Evolutionary conservation across 2,113 vertebrate genomes (phyloP), one percentile per base, ranked within the genome.

Genomic region (Neolamprologus ventralis): DNA sequence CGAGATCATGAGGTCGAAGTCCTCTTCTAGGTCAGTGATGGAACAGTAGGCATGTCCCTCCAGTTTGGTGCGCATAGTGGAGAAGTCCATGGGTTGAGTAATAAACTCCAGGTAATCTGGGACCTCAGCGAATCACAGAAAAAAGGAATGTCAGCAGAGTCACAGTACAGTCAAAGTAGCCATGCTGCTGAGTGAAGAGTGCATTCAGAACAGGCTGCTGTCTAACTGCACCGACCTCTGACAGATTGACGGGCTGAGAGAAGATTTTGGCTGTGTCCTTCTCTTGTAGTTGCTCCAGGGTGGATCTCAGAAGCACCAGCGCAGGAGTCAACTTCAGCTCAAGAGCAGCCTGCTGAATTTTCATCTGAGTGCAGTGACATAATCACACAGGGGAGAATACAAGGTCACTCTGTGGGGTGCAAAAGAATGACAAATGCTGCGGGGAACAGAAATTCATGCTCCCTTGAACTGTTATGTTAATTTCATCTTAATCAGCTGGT

Each of bases 81-180:
- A 98, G 96, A 99, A 98, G 96, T 99, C 99, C 99, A 99, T 99
- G 95, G 99, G 99, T 93, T 98, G 97, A 94, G 97, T 97, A 96
- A 99, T 97, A 96, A 99, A 99, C 97, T 99, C 98, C 96, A 99
- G 95, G 96, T 99, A 99, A 97, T 99, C 98, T 96, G 99, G 98
- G 96, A 99, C 99, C 98, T 99, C 96, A 93, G 96, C 31, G 45
- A 60, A 81, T 86, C 68, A 93, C 45, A 81, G 19, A 65, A 84
- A 84, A 94, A 35, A 85, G 92, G 21, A 87, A 84, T 82, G 80
- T 94, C 84, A 89, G 87, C 13, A 3, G 26, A 82, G 60, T 63
- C 40, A 47, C 23, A 60, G 17, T 58, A 35, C 37, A 65, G 26
- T 14, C 5, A 40, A 78, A 47, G n/a, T 5, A 81, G 57, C 79